phyloP scores from a whole-genome alignment of 2,113 vertebrate species.

The Sitta europaea region DNA sequence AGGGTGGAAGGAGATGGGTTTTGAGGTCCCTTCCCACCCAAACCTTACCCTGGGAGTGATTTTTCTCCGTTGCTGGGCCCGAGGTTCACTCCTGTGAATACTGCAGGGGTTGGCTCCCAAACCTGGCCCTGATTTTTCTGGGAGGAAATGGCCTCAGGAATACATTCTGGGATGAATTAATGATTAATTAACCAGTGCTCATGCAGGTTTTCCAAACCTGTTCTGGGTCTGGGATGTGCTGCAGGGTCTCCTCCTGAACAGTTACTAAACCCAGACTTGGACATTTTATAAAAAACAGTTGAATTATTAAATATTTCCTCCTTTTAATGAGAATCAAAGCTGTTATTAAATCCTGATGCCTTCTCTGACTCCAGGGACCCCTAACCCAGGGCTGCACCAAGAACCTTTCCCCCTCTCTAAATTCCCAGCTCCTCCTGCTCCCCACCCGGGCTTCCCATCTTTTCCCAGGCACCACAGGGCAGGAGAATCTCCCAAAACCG shows the following conservation, averaged over 20 bases:
- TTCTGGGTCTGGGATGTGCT: not conserved
- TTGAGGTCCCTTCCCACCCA: not conserved
- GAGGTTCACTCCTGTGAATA: not conserved
- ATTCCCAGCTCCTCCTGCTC: not conserved
- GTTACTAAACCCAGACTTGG: not conserved
- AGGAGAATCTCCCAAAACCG: not conserved
- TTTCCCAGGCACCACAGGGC: too few species aligned
- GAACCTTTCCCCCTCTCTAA: not conserved
- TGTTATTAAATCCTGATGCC: not conserved
- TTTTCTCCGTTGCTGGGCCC: not conserved
- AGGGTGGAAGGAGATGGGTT: not conserved
- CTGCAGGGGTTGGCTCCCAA: rapidly evolving
- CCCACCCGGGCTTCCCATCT: not conserved
- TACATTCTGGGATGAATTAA: not conserved
- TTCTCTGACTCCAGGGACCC: not conserved
- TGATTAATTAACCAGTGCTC: not conserved
- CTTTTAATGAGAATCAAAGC: not conserved
- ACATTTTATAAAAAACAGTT: not conserved
- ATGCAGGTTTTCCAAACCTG: not conserved
- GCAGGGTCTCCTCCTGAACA: not conserved
- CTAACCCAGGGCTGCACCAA: not conserved
- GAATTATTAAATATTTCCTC: not conserved
- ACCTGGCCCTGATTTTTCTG: not conserved
- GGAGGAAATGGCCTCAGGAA: not conserved
- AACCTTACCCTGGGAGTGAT: not conserved